These are phyloP conservation scores for Noturus placidus DNA, from an alignment of 2,113 vertebrate species.

Conservation along the genomic window DNA sequence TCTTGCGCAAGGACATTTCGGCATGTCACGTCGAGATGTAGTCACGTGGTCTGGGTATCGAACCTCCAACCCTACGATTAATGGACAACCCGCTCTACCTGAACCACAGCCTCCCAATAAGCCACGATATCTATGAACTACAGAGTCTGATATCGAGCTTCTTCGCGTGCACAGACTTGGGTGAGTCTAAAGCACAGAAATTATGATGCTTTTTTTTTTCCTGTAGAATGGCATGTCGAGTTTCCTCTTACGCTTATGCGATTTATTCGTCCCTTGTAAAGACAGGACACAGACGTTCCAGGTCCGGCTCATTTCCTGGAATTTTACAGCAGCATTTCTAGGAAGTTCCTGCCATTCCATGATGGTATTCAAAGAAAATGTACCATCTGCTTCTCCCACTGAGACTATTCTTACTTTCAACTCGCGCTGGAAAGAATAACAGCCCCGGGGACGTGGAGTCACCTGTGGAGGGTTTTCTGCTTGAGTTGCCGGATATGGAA, in stretches of 20 bases:
- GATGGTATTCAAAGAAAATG: constrained; percentile 1
- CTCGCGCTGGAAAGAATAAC: neutral
- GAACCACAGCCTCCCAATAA: no score
- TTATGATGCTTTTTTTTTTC: neutral
- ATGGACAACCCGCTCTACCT: no score
- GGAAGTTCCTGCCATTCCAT: constrained; percentile 19
- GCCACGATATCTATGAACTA: neutral
- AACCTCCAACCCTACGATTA: no score
- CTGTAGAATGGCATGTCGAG: neutral
- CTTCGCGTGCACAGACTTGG: neutral
- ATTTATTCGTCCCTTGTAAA: constrained; percentile 49
- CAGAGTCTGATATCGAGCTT: neutral
- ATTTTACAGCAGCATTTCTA: constrained; percentile 26
- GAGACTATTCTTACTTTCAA: neutral
- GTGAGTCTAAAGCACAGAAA: neutral
- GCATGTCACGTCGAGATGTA: no score
- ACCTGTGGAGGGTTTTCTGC: neutral
- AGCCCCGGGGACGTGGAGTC: neutral
- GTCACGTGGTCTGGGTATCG: no score
- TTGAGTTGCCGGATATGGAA: neutral
- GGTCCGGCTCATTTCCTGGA: constrained; percentile 38
- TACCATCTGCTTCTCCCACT: neutral
- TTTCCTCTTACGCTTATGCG: neutral
- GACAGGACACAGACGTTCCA: constrained; percentile 17
- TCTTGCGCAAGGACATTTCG: no score